A percentile compares a stretch with the other conserved stretches of the same genome.
Conservation (phyloP, 2,797 vertebrate genomes). For the Thaleichthys pacificus region DNA sequence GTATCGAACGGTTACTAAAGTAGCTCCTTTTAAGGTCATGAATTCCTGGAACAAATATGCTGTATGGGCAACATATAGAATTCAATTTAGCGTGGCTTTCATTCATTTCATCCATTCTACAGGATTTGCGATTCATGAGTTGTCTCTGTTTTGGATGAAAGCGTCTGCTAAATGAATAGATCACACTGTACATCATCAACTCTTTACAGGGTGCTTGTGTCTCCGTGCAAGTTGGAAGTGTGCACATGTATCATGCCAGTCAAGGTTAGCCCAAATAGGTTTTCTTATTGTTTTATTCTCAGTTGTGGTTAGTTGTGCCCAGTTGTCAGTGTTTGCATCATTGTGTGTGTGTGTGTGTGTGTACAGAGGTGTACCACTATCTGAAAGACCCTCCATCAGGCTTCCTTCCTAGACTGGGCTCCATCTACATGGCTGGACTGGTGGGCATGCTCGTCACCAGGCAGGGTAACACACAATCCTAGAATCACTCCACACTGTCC, state of each 20-base stretch:
- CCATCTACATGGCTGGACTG: slow-evolving; percentile 84
- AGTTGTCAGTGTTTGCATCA: slow-evolving; percentile 8
- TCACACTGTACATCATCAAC: slow-evolving; percentile 5
- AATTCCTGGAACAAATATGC: background rate
- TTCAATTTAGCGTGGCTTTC: too few relatives aligned
- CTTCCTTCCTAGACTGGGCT: slow-evolving; percentile 82
- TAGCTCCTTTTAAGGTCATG: background rate
- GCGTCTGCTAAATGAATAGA: too few relatives aligned
- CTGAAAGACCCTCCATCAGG: slow-evolving; percentile 86
- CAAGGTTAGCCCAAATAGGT: slow-evolving; percentile 76
- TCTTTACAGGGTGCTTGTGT: slow-evolving; percentile 73
- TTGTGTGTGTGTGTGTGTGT: slow-evolving; percentile 17
- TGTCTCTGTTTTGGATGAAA: too few relatives aligned
- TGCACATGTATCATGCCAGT: slow-evolving; percentile 72
- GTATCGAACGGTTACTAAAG: background rate
- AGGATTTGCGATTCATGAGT: too few relatives aligned
- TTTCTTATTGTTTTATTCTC: background rate
- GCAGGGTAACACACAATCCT: slow-evolving; percentile 76
- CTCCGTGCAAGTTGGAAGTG: slow-evolving; percentile 78
- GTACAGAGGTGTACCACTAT: slow-evolving; percentile 84
- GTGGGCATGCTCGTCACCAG: slow-evolving; percentile 81
- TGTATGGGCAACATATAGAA: background rate
- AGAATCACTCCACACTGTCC: background rate
- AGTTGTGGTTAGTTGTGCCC: background rate
- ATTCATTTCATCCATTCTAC: too few relatives aligned